Base-by-base conservation (phyloP, 2,797 vertebrate genomes). In the Apogon talboti region DNA sequence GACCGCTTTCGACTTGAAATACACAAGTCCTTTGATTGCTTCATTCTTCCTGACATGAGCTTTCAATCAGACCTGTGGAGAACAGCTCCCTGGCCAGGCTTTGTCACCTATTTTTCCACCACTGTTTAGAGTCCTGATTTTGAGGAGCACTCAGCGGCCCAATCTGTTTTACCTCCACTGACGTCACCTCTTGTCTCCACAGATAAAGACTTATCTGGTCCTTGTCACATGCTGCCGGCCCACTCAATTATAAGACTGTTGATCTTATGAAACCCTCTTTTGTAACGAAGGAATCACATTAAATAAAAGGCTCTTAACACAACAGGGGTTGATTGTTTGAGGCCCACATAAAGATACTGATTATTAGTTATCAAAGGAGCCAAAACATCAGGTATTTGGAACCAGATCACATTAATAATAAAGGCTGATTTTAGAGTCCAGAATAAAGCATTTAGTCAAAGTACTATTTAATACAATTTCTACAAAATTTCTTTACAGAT, bases 1-100 rank as follows among this genome's bases (percentile, higher is more conserved):
- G 82, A 83, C 79, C 82, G 75, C 71, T 71, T 80, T 75, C 21
- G 3, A 78, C 83, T 84, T 87, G 86, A 90, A 89, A 86, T 83
- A 91, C 88, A 90, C 88, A 81, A 84, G 85, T 85, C 79, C 59
- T 87, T 83, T 88, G 88, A 92, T 92, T 90, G 84, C 84, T 72
- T 82, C 77, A 71, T 72, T 74, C 81, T 83, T 67, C 54, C 78
- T 85, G 85, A 86, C 89, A 84, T 52, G 66, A 83, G 87, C 87
- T 89, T 91, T 90, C 88, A 91, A 92, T 92, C 90, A 89, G 69
- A 66, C 47, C 66, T 76, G 85, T 84, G 79, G 79, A 87, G 87
- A 86, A 84, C 80, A 80, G 89, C 89, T 86, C 89, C 76, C 79
- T 12, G 35, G 73, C 51, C 57, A 18, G 79, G 67, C 80, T 86